Conservation (phyloP, 2,797 vertebrate genomes). For the Intellagama lesueurii region DNA sequence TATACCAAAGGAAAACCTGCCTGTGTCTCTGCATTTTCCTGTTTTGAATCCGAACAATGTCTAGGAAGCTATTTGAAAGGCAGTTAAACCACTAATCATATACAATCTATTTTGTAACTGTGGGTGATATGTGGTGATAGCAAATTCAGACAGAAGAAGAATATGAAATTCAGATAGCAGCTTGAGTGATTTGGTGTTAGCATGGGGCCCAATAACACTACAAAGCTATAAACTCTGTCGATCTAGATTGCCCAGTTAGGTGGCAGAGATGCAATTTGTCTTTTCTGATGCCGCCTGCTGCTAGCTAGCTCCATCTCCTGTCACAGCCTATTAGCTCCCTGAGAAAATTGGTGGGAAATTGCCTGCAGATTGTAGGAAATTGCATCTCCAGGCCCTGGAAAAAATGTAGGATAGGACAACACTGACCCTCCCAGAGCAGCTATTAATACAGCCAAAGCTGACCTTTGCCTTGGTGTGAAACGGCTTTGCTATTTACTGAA, state of each 20-base stretch:
- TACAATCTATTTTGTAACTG: conserved; percentile 61
- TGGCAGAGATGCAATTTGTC: conserved; percentile 86
- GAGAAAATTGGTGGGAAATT: conserved; percentile 87
- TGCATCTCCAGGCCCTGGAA: conserved; percentile 83
- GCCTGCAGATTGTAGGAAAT: conserved; percentile 88
- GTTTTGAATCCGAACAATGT: conserved; percentile 63
- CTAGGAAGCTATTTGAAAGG: conserved; percentile 70
- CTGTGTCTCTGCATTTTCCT: conserved; percentile 34
- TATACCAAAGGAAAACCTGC: conserved; percentile 49
- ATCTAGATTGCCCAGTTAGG: conserved; percentile 84
- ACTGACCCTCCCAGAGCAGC: conserved; percentile 82
- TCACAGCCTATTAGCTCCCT: conserved; percentile 86
- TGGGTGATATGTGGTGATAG: conserved; percentile 72
- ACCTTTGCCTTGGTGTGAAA: conserved; percentile 81
- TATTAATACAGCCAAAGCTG: conserved; percentile 83
- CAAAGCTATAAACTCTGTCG: conserved; percentile 82
- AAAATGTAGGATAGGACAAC: conserved; percentile 83
- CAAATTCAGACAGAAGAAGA: conserved; percentile 75
- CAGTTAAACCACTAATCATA: conserved; percentile 70
- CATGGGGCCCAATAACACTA: conserved; percentile 80
- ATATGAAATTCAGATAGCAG: conserved; percentile 79
- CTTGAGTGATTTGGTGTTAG: conserved; percentile 81
- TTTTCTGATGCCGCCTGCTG: conserved; percentile 83
- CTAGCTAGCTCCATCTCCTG: conserved; percentile 83
- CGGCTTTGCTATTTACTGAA: conserved; percentile 80